These are phyloP conservation scores for Geodia barretti DNA, from an alignment of 37 sponge, comb jelly and placozoan genomes.

Conservation along the genomic window DNA sequence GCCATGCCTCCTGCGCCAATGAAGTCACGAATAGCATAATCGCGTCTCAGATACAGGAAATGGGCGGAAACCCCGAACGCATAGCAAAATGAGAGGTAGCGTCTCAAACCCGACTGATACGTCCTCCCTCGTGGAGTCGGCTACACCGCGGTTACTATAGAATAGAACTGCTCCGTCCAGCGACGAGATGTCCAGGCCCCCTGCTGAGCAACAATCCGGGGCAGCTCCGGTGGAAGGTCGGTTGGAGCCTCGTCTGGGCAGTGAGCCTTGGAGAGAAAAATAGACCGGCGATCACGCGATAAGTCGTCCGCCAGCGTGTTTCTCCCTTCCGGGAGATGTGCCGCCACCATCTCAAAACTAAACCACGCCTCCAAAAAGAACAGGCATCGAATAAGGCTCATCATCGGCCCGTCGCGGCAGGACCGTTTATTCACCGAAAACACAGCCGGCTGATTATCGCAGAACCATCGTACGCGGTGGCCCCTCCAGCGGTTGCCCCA, in stretches of 20 bases:
- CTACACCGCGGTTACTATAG: constrained; percentile 41
- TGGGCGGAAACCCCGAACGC: constrained; percentile 19
- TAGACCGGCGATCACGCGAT: constrained; percentile 18
- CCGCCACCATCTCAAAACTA: neutral
- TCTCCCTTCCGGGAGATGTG: constrained; percentile 20
- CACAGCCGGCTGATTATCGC: constrained; percentile 50
- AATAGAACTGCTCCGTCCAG: constrained; percentile 51
- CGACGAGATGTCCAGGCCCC: constrained; percentile 55
- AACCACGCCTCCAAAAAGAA: constrained; percentile 41
- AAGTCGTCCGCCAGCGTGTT: constrained; percentile 53
- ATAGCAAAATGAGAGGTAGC: constrained; percentile 39
- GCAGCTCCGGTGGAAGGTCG: neutral
- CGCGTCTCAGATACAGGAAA: constrained; percentile 59
- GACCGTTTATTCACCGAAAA: neutral
- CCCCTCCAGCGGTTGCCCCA: constrained; percentile 29
- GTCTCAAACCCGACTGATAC: constrained; percentile 32
- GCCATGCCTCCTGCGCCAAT: constrained; percentile 26
- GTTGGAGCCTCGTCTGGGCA: neutral
- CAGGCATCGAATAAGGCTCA: constrained; percentile 29
- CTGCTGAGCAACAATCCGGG: constrained; percentile 28
- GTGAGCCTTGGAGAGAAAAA: constrained; percentile 6
- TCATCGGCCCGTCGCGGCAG: constrained; percentile 1
- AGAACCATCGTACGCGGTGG: neutral
- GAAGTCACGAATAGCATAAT: constrained; percentile 21
- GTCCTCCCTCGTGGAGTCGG: constrained; percentile 53